These are phyloP conservation scores for Barypeithes pellucidus DNA, from an alignment of 2,888 invertebrate species.

Conservation along the genomic window DNA sequence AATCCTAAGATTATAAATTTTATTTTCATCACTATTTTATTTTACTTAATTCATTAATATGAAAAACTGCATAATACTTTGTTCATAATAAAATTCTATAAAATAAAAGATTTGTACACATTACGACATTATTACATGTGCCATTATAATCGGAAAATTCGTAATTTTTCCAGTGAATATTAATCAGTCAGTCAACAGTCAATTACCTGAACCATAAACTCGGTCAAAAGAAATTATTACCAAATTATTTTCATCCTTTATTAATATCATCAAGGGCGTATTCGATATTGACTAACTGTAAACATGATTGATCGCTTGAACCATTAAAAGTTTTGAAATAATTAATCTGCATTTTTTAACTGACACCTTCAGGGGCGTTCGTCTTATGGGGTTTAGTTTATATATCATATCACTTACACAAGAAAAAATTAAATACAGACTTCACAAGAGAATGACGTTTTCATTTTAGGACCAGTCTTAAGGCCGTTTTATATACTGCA, in stretches of 20 bases:
- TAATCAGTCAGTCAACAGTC: slow-evolving; percentile 3
- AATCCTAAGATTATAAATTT: too few species aligned
- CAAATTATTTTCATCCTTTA: slow-evolving; percentile 42
- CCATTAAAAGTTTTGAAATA: slow-evolving; percentile 63
- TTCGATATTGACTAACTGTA: slow-evolving; percentile 53
- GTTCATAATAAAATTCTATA: too few species aligned
- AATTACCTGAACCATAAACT: slow-evolving; percentile 17
- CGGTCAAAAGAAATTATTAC: slow-evolving; percentile 31
- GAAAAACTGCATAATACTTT: too few species aligned
- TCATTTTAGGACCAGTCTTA: too few species aligned
- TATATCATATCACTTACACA: neutral
- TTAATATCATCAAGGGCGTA: slow-evolving; percentile 49
- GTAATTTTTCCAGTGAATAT: slow-evolving; percentile 9
- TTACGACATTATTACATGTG: neutral
- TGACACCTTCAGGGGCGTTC: slow-evolving; percentile 49
- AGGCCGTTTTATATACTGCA: too few species aligned
- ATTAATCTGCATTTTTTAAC: slow-evolving; percentile 62
- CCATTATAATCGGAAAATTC: neutral
- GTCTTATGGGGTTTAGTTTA: slow-evolving; percentile 4
- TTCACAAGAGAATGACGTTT: too few species aligned
- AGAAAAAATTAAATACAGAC: too few species aligned
- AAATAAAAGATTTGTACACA: too few species aligned
- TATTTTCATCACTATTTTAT: too few species aligned
- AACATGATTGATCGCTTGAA: slow-evolving; percentile 59
- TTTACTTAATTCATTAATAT: too few species aligned